Evolutionary conservation across 2,797 vertebrate species (phyloP).

Genomic region (Sebastes minor): DNA sequence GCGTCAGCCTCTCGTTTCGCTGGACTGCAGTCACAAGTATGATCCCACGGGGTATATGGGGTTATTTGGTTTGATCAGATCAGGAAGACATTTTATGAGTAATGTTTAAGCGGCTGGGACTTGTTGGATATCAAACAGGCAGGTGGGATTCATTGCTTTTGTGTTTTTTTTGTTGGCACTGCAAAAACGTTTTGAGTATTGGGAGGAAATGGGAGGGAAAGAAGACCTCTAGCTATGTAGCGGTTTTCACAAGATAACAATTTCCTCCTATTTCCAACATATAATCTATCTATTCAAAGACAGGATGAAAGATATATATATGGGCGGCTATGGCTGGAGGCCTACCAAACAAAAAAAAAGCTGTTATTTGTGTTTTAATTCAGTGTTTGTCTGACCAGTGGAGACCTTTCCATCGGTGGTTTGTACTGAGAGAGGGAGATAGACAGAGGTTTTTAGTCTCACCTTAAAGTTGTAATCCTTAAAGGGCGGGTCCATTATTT

Average conservation of each 20-base stretch:
- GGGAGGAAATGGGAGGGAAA: conserved; percentile 46
- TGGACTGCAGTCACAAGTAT: conserved; percentile 36
- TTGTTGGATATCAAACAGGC: conserved; percentile 57
- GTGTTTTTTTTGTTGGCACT: conserved; percentile 34
- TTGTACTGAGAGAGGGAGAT: neutral
- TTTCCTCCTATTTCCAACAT: conserved; percentile 24
- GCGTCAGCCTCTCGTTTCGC: conserved; percentile 43
- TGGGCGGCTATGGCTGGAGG: neutral
- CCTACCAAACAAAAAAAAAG: conserved; percentile 2
- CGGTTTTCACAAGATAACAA: conserved; percentile 29
- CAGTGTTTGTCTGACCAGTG: conserved; percentile 9
- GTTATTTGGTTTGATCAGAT: conserved; percentile 61
- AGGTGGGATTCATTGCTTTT: conserved; percentile 57
- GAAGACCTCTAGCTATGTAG: conserved; percentile 46
- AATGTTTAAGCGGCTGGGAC: conserved; percentile 4
- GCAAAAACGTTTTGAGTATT: conserved; percentile 20
- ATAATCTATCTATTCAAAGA: conserved; percentile 36
- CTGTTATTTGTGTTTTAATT: conserved; percentile 1
- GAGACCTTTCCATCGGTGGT: neutral
- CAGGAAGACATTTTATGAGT: conserved; percentile 57
- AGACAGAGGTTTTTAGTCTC: neutral
- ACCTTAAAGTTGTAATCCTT: neutral
- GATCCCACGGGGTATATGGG: conserved; percentile 43
- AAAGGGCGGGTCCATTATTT: no score
- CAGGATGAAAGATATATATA: conserved; percentile 28